A percentile compares a stretch with the other conserved stretches of the same genome.
These are phyloP conservation scores for Atta texana DNA, from an alignment of 1,140 invertebrate species.

Conservation along the genomic window DNA sequence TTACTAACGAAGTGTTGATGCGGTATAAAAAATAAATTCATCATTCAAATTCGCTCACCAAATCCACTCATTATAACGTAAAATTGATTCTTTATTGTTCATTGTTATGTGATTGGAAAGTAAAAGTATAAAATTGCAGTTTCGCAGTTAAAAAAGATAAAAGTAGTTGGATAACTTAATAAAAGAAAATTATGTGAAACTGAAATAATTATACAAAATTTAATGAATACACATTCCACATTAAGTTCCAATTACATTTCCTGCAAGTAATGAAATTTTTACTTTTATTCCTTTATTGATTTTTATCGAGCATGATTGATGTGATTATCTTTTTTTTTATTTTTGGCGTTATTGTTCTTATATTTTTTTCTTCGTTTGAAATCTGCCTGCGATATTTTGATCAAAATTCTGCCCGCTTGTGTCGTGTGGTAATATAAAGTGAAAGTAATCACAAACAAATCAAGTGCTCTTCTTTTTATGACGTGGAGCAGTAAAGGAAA, in stretches of 20 bases:
- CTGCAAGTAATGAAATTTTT: background rate
- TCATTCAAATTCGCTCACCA: background rate
- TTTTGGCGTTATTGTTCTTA: constrained; percentile 39
- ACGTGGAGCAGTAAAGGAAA: constrained; percentile 58
- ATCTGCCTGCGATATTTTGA: constrained; percentile 46
- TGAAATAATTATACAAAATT: background rate
- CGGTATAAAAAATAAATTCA: background rate
- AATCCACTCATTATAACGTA: too few relatives aligned
- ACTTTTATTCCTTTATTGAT: constrained; percentile 16
- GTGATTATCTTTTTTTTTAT: constrained; percentile 38
- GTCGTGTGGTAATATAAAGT: constrained; percentile 44
- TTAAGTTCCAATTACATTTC: background rate
- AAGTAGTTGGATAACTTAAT: background rate
- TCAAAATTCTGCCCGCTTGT: constrained; percentile 48
- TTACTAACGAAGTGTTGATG: background rate
- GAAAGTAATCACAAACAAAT: constrained; percentile 36
- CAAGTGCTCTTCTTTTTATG: constrained; percentile 61
- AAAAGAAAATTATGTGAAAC: constrained; percentile 8
- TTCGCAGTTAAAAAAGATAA: background rate
- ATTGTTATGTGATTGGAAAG: background rate
- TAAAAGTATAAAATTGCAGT: background rate
- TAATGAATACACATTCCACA: background rate
- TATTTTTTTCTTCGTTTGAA: constrained; percentile 32
- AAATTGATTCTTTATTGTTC: constrained; percentile 1
- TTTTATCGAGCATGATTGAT: constrained; percentile 48